Percentiles rank a stretch among this genome's conserved stretches.
These are phyloP conservation scores for Leucopsar rothschildi DNA, from an alignment of 2,113 vertebrate genomes.

Conservation along the genomic window DNA sequence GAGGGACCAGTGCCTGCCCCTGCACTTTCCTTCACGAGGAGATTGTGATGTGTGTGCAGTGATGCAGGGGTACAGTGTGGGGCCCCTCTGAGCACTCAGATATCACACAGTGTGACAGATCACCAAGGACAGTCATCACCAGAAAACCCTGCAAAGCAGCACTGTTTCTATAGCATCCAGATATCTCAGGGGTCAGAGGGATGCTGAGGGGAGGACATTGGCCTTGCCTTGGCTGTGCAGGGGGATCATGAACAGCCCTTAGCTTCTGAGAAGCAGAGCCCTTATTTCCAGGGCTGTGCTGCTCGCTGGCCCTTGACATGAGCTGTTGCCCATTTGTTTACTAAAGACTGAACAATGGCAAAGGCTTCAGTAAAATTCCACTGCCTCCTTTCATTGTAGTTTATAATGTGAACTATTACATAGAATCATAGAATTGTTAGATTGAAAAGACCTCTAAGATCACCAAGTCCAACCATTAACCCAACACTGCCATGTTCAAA, in stretches of 20 bases:
- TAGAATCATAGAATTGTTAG: background rate
- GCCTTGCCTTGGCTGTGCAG: background rate
- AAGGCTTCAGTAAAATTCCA: background rate
- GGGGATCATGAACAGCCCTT: background rate
- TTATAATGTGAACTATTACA: background rate
- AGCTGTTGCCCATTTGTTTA: rapidly evolving
- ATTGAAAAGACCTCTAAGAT: background rate
- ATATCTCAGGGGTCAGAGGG: background rate
- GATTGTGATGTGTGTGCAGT: background rate
- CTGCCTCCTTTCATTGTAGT: rapidly evolving
- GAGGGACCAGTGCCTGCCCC: background rate
- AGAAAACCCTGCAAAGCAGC: background rate
- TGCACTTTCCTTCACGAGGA: background rate
- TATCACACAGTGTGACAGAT: background rate
- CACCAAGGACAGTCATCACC: no score
- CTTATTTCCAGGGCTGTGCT: background rate
- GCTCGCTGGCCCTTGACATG: background rate
- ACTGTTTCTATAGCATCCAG: background rate
- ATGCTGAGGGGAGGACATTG: background rate
- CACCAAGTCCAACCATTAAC: background rate
- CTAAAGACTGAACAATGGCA: background rate
- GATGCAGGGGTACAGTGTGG: background rate
- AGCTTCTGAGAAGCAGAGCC: background rate
- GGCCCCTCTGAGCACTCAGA: background rate
- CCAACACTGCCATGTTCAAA: background rate